These are phyloP conservation scores for Siniperca chuatsi DNA, from an alignment of 2,113 vertebrate species.

Conservation along the genomic window DNA sequence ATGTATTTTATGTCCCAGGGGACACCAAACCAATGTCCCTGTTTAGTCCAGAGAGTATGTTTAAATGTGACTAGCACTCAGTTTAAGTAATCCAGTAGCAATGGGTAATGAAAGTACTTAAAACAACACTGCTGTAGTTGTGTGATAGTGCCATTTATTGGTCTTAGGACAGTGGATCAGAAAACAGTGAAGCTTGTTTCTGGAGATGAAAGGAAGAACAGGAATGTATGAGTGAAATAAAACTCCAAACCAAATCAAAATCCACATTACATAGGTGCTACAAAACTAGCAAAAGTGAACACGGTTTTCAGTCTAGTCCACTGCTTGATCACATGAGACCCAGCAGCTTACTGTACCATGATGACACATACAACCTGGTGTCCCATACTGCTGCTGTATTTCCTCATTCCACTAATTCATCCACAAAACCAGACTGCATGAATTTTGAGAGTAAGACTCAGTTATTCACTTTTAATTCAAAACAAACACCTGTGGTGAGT, in stretches of 20 bases:
- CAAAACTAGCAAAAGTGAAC: not conserved
- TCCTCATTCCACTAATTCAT: not conserved
- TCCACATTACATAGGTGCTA: not conserved
- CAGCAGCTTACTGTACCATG: not conserved
- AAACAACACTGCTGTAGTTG: not conserved
- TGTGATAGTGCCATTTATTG: not conserved
- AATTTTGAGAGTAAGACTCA: not conserved
- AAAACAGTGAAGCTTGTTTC: not conserved
- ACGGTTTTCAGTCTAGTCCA: not conserved
- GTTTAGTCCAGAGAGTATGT: not conserved
- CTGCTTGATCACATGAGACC: not conserved
- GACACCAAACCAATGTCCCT: too few relatives aligned
- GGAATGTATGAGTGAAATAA: not conserved
- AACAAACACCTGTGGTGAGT: constrained; percentile 9
- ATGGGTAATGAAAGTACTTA: not conserved
- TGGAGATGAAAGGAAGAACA: not conserved
- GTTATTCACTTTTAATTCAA: not conserved
- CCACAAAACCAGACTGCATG: not conserved
- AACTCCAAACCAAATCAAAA: not conserved
- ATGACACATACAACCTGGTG: not conserved
- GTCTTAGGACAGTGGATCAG: not conserved
- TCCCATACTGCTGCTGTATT: not conserved
- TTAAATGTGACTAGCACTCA: not conserved
- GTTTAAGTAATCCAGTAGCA: not conserved
- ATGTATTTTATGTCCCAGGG: too few relatives aligned